phyloP scores from a whole-genome alignment of 2,797 vertebrate species.

The Gorsachius magnificus region DNA sequence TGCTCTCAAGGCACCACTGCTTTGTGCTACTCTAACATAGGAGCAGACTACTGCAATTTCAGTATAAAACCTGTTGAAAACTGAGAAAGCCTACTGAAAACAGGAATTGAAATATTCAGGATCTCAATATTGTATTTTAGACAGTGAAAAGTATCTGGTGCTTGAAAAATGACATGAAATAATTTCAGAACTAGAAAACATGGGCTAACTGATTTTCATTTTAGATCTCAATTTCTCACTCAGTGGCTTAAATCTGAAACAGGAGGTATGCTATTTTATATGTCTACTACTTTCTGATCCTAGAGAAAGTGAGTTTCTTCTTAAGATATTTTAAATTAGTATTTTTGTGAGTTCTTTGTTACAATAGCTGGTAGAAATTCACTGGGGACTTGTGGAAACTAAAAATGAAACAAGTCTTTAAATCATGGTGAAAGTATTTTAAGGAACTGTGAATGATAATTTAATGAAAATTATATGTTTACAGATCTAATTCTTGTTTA shows the following conservation, averaged over 20 bases:
- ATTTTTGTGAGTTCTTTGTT: background rate
- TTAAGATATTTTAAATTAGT: background rate
- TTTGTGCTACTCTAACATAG: background rate
- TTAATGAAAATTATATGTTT: background rate
- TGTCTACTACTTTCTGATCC: background rate
- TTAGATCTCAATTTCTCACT: background rate
- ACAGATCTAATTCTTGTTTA: background rate
- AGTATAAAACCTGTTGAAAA: background rate
- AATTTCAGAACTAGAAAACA: background rate
- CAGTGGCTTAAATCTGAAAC: background rate
- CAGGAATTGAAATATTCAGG: background rate
- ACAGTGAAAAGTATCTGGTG: background rate
- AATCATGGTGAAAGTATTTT: background rate
- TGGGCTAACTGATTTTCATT: background rate
- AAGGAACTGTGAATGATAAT: background rate
- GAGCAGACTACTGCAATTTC: background rate
- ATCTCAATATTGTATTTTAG: background rate
- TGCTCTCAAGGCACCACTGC: accelerated
- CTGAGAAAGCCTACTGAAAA: background rate
- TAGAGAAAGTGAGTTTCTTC: background rate
- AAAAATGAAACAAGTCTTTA: background rate
- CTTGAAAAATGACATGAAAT: background rate
- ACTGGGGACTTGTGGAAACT: background rate
- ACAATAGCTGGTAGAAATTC: background rate
- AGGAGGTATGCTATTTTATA: background rate